Base-by-base conservation (phyloP, 37 sponge, comb jelly and placozoan species). In the Beroe ovata region DNA sequence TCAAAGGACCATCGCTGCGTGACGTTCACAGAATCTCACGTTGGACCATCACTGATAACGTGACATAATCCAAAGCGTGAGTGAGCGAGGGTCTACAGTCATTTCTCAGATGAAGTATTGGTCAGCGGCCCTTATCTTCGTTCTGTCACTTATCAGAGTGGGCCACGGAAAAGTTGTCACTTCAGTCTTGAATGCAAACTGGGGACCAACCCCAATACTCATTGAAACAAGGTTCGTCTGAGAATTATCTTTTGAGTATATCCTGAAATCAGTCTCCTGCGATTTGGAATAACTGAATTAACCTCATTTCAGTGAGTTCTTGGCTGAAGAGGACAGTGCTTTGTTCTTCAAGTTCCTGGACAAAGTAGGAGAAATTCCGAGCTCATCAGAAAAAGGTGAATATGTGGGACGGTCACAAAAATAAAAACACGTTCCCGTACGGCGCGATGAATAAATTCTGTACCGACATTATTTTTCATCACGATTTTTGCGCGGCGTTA, bases 321-420 rank as follows among this genome's bases (percentile, higher is more conserved):
- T 94, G 3, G 81, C 93, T 39, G 88, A 91, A 19, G 90, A 94
- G 69, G 91, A 91, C 38, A 66, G 71, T 2, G 21, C 34, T 25
- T 36, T 91, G 59, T 96, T 96, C 72, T 96, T 95, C 95, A 72
- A 88, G 61, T 96, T 94, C 89, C 91, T 93, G 0, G 90, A 91
- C 28, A 71, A 62, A 0, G 16, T 90, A 35, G 59, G 59, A 28
- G 41, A 32, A 25, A 37, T 47, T 47, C 54, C 6, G 54, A 16
- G 6, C 54, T 6, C 6, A 16, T 16, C 54, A 47, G 54, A 47
- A 47, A 6, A 47, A 47, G 54, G 54, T 47, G 11, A 47, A 47
- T 47, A 47, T 47, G 54, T 11, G 54, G 54, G 54, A 11, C 54
- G 54, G 54, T 47, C 54, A 47, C 69, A 66, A 34, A 66, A 29